These are phyloP conservation scores for Amblyteles armatorius DNA, from an alignment of 2,888 invertebrate genomes.

Conservation along the genomic window DNA sequence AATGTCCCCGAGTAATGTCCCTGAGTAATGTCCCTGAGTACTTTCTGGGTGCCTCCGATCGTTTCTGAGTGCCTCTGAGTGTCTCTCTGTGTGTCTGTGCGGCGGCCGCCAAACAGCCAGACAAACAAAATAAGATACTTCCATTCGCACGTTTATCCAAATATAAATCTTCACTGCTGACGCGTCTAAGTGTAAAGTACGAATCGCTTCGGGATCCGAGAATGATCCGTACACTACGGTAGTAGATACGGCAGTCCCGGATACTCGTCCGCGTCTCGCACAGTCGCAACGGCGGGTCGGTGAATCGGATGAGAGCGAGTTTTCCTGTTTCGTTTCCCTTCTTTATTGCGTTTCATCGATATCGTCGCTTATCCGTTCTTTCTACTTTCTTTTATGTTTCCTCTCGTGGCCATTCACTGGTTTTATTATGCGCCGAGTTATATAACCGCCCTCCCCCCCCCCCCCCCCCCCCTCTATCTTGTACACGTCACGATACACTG, in stretches of 20 bases:
- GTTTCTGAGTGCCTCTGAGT: too few relatives aligned
- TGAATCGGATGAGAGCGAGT: slow-evolving; percentile 14
- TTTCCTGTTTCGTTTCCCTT: slow-evolving; percentile 38
- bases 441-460: not conserved
- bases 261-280: not conserved
- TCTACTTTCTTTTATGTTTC: slow-evolving; percentile 42
- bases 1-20: too few relatives aligned
- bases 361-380: slow-evolving; percentile 37
- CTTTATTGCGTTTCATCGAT: slow-evolving; percentile 51
- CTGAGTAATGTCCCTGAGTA: too few relatives aligned
- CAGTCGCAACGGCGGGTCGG: not conserved
- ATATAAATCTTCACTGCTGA: too few relatives aligned
- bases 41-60: too few relatives aligned
- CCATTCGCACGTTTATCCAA: too few relatives aligned
- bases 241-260: not conserved
- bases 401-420: slow-evolving; percentile 35
- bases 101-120: too few relatives aligned
- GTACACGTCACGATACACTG: slow-evolving; percentile 11
- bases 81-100: too few relatives aligned
- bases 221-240: not conserved
- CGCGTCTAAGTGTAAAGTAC: not conserved
- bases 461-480: slow-evolving; percentile 2
- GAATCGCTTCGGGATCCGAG: not conserved
- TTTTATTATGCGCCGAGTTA: slow-evolving; percentile 32
- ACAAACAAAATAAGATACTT: too few relatives aligned